phyloP scores from a whole-genome alignment of 2,797 vertebrate genomes.

The Paguma larvata region DNA sequence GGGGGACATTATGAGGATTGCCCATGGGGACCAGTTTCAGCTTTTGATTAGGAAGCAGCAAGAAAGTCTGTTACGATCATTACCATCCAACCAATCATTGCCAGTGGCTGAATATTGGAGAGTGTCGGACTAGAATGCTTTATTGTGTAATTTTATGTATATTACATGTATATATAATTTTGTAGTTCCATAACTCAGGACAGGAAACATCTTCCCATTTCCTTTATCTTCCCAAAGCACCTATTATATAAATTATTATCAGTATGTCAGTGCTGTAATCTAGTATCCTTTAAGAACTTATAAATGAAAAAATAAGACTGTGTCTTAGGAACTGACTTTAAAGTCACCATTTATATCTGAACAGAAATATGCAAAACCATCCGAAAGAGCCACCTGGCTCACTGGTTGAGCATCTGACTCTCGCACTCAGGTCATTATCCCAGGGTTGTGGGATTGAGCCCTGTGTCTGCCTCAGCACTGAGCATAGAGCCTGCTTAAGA shows the following conservation, averaged over 20 bases:
- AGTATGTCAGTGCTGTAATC: background rate
- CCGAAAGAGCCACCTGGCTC: background rate
- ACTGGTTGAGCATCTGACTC: too few species aligned
- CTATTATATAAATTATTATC: background rate
- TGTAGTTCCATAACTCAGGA: background rate
- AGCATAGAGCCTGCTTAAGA: too few species aligned
- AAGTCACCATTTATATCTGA: conserved; percentile 28
- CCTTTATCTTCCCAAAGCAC: conserved; percentile 13
- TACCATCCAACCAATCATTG: background rate
- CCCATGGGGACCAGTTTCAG: background rate
- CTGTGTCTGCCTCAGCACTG: too few species aligned
- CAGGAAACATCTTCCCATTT: background rate
- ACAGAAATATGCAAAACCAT: background rate
- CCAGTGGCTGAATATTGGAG: background rate
- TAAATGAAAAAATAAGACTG: conserved; percentile 19
- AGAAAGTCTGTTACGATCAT: background rate
- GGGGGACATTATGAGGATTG: background rate
- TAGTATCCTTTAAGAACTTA: conserved; percentile 23
- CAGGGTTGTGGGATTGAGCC: too few species aligned
- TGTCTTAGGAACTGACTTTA: background rate
- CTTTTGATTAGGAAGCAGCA: conserved; percentile 11
- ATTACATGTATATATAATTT: background rate
- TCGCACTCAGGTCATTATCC: too few species aligned
- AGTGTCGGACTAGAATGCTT: background rate
- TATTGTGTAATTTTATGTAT: background rate